Conservation (phyloP, 2,797 vertebrate species). For the Sebastes taczanowskii region DNA sequence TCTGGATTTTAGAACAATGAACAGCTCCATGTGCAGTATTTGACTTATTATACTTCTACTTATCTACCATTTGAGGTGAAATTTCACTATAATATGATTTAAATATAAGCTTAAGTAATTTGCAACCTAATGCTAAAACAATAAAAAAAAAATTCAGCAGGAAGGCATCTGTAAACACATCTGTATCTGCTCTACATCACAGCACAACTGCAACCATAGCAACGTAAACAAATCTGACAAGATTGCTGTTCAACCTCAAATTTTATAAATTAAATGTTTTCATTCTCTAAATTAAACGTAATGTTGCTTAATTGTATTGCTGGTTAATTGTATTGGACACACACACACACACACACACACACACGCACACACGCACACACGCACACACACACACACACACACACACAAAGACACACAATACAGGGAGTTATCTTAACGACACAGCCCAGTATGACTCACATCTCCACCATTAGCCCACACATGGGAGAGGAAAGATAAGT, state of each 20-base stretch:
- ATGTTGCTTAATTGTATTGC: conserved; percentile 19
- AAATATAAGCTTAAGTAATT: neutral
- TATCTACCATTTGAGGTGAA: neutral
- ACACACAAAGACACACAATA: conserved; percentile 23
- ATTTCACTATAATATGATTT: neutral
- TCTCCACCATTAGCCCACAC: conserved; percentile 53
- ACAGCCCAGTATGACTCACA: conserved; percentile 55
- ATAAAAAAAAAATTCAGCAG: neutral
- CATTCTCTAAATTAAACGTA: conserved; percentile 26
- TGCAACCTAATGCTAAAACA: neutral
- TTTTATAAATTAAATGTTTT: conserved; percentile 29
- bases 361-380: neutral
- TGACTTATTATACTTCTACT: neutral
- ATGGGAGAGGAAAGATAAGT: conserved; percentile 61
- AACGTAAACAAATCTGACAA: conserved; percentile 31
- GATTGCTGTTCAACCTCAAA: neutral
- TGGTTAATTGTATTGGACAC: conserved; percentile 14
- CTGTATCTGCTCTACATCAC: neutral
- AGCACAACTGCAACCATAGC: conserved; percentile 23
- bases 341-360: too few species aligned
- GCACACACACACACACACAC: neutral
- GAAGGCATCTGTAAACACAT: conserved; percentile 1
- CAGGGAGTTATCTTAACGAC: conserved; percentile 58
- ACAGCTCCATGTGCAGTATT: neutral
- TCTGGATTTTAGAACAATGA: neutral